Percentiles rank a stretch among this genome's conserved stretches.
phyloP scores from a whole-genome alignment of 2,113 vertebrate genomes.

The Phocoena sinus region DNA sequence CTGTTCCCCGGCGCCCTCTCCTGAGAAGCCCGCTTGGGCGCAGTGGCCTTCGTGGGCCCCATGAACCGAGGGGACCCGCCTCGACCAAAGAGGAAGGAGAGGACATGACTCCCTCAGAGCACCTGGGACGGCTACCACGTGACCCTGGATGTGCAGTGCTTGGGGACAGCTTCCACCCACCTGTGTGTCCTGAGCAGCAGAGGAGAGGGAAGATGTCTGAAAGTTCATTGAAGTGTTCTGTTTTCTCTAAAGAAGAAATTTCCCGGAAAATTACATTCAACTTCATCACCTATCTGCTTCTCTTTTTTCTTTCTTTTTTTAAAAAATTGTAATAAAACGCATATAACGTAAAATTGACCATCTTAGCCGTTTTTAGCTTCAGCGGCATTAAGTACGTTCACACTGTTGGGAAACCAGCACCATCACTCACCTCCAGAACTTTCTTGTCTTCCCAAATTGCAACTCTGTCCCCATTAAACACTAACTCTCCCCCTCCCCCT shows the following conservation, averaged over 20 bases:
- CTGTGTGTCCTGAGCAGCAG: not conserved
- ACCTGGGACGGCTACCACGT: accelerated
- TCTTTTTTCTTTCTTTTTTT: not conserved
- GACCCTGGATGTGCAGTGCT: accelerated
- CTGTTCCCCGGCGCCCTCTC: not conserved
- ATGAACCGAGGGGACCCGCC: not conserved
- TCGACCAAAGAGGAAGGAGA: not conserved
- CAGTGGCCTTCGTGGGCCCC: not conserved
- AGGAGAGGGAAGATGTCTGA: too few relatives aligned
- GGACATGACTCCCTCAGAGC: accelerated
- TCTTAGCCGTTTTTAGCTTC: not conserved
- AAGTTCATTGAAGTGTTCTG: not conserved
- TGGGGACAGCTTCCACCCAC: not conserved
- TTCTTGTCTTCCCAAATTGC: not conserved
- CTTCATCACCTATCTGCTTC: not conserved
- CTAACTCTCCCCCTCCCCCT: accelerated
- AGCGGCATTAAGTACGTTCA: not conserved
- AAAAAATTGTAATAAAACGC: not conserved
- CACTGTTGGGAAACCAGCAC: accelerated
- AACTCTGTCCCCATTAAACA: not conserved
- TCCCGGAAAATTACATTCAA: not conserved
- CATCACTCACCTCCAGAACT: accelerated
- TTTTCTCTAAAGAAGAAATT: not conserved
- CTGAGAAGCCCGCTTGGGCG: not conserved
- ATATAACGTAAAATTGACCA: not conserved